Base-by-base conservation (phyloP, 1,140 invertebrate species). In the Teleopsis dalmanni region DNA sequence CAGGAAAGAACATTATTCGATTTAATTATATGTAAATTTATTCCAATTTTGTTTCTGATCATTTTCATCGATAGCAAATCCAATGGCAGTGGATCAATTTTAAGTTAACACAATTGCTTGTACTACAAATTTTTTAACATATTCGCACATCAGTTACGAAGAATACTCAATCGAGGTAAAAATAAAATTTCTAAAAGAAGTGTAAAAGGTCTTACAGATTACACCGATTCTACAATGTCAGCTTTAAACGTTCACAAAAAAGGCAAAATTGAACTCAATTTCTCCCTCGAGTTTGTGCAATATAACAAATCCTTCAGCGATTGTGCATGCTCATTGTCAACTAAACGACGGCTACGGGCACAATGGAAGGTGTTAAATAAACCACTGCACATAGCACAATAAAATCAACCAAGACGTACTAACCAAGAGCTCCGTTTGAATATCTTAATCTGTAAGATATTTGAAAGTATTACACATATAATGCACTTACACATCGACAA, bases 391-490 rank as follows among this genome's bases (percentile, higher is more conserved):
- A n/a, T n/a, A n/a, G n/a, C n/a, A n/a, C n/a, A n/a, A 31, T 31
- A n/a, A 31, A n/a, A 31, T n/a, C 27, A 7, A 31, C 27, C 7
- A 9, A 9, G n/a, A n/a, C 7, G 27, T 31, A 31, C 27, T n/a
- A 9, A 31, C 27, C 7, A 31, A 31, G 27, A 7, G 27, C n/a
- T n/a, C n/a, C n/a, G 64, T 63, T 61, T 63, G 65, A 65, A 65
- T 65, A 65, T 65, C 62, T 65, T 65, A 65, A 65, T 65, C 62
- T 62, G 55, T 42, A n/a, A n/a, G n/a, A n/a, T n/a, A n/a, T n/a
- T n/a, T n/a, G n/a, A n/a, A n/a, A n/a, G n/a, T n/a, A n/a, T n/a
- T n/a, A n/a, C n/a, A n/a, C n/a, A n/a, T n/a, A n/a, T n/a, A n/a
- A n/a, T n/a, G n/a, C n/a, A n/a, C n/a, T n/a, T n/a, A n/a, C n/a